These are phyloP conservation scores for Garrulus glandarius DNA, from an alignment of 2,797 vertebrate genomes.

Conservation along the genomic window DNA sequence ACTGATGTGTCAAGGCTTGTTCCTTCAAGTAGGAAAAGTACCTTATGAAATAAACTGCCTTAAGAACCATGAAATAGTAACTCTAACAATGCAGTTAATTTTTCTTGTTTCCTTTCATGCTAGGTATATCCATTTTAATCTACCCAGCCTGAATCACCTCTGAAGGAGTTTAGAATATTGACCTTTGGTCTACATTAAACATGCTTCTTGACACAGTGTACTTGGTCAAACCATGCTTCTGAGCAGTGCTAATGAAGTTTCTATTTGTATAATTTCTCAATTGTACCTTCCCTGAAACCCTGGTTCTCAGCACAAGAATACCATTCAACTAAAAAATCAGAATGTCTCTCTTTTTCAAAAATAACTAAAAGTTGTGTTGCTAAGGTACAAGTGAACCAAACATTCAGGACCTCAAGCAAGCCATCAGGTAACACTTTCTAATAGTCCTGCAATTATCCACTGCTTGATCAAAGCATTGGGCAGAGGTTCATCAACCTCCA, in stretches of 20 bases:
- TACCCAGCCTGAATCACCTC: neutral
- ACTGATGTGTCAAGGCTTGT: neutral
- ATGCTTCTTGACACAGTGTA: neutral
- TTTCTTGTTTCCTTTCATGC: neutral
- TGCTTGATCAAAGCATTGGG: fast-evolving
- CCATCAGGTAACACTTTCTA: neutral
- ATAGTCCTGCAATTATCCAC: neutral
- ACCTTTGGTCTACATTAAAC: slow-evolving; percentile 3
- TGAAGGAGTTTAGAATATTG: neutral
- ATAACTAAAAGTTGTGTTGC: neutral
- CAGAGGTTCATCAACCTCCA: neutral
- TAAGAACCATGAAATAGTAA: neutral
- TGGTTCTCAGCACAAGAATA: neutral
- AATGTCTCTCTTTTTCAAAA: neutral
- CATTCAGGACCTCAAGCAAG: neutral
- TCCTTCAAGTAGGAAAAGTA: neutral
- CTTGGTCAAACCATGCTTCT: neutral
- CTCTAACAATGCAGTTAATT: neutral
- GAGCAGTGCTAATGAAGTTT: neutral
- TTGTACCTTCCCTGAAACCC: neutral
- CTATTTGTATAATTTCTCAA: neutral
- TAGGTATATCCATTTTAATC: neutral
- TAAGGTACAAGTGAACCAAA: neutral
- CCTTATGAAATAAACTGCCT: neutral
- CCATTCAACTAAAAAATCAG: neutral